phyloP scores from a whole-genome alignment of 2,797 vertebrate genomes.

The Picus viridis region DNA sequence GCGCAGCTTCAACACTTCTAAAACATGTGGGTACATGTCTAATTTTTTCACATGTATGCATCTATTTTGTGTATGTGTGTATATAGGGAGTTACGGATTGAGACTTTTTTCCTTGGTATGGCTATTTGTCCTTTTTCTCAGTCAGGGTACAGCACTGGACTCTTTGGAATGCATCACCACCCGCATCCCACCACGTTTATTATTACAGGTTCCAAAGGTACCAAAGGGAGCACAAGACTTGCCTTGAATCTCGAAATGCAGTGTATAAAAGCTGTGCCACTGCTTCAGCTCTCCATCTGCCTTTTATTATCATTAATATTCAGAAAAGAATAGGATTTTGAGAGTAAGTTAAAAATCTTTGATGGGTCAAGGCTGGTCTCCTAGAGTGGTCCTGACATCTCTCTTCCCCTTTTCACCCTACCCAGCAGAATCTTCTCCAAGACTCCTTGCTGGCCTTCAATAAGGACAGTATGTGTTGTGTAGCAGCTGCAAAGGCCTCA shows the following conservation, averaged over 20 bases:
- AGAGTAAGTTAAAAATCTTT: conserved; percentile 55
- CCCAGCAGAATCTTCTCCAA: conserved; percentile 64
- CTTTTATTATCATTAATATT: conserved; percentile 58
- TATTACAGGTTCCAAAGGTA: conserved; percentile 39
- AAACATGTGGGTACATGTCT: not conserved
- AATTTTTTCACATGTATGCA: not conserved
- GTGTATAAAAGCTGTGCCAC: conserved; percentile 1
- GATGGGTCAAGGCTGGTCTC: conserved; percentile 51
- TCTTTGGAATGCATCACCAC: not conserved
- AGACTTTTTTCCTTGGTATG: not conserved
- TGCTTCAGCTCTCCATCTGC: conserved; percentile 45
- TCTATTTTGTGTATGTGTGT: not conserved
- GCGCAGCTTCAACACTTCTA: not conserved
- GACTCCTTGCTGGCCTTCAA: conserved; percentile 81
- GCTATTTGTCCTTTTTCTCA: not conserved
- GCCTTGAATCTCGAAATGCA: conserved; percentile 31
- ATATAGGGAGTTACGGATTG: not conserved
- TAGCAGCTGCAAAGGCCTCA: conserved; percentile 97
- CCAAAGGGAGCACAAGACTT: not conserved
- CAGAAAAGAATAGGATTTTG: conserved; percentile 35
- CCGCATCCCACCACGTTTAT: not conserved
- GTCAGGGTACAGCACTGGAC: not conserved
- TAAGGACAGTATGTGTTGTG: conserved; percentile 85
- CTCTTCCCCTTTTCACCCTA: conserved; percentile 65
- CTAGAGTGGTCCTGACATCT: conserved; percentile 63